Evolutionary conservation across 2,797 vertebrate genomes (phyloP), one percentile per base, ranked within the genome.

Genomic region (Mallotus villosus): DNA sequence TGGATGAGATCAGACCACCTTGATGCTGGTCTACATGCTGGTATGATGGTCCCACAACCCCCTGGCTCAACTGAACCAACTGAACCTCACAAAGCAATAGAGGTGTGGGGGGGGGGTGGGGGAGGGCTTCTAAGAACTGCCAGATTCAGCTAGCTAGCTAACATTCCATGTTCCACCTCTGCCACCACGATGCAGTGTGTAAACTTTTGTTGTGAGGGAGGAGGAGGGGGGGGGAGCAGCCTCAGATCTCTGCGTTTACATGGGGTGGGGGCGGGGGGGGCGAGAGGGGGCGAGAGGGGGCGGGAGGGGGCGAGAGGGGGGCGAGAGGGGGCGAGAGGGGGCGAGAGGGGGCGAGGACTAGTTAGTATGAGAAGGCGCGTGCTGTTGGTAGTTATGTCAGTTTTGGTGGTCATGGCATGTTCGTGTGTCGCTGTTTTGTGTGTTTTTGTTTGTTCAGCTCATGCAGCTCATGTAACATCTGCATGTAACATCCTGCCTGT

Each of bases 211-310:
- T 72, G 68, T 64, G 67, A 67, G 14, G 60, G 22, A 67, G 71
- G 12, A 9, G 34, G 34, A 37, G 67, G 70, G 71, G 60, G 61
- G n/a, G 93, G 93, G 92, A 94, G 93, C 93, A 94, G 93, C 93
- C 93, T 90, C 90, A 92, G 90, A 92, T 89, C 92, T 87, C 74
- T 68, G 63, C 68, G 71, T 74, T 70, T 81, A 79, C 74, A 74
- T 71, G 68, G 67, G 72, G 67, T 71, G 79, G 74, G 78, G 11
- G 11, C 12, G 41, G 5, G 41, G 65, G 58, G 6, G 4, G 0
- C n/a, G n/a, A n/a, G n/a, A n/a, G n/a, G n/a, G n/a, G n/a, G n/a
- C n/a, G n/a, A n/a, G 34, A 37, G 67, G 70, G 71, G 60, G 61
- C 16, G 93, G 93, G 92, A 94, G 93, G 74, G 78, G 11, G 11